Evolutionary conservation across 2,888 invertebrate genomes (phyloP), one percentile per base, ranked within the genome.

Genomic region (Perizoma affinitatum): DNA sequence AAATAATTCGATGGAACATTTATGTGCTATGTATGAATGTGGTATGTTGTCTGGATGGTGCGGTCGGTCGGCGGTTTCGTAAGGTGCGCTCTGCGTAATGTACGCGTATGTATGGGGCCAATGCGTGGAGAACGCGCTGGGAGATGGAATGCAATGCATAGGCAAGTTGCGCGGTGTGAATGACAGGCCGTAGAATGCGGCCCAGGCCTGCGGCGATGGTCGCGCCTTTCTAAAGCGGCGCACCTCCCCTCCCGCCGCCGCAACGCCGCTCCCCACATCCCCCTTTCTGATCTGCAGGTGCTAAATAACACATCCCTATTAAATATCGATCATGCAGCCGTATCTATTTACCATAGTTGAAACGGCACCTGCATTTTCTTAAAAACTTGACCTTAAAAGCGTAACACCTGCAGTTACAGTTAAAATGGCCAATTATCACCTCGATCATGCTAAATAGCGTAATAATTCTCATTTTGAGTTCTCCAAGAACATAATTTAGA

Each of bases 161-260:
- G 91, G 88, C 90, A 88, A 92, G 87, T 90, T 89, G 90, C 86
- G 85, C 90, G 90, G 88, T 90, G 91, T 92, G 91, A 92, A 92
- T 92, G 91, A 92, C 91, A 92, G 89, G 87, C 91, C 87, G 88
- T 92, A 92, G 92, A 92, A 92, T 92, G 92, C 90, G 91, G 91
- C 89, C 84, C 87, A 84, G 83, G 92, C 92, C 91, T 82, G 89
- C 83, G 91, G 91, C 91, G 85, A 90, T 90, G 88, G 92, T 92
- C 90, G 92, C 91, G 91, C 91, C 91, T 92, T 92, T 92, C 91
- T 92, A 92, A 92, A 92, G 92, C 90, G 90, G 90, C 88, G 85
- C 87, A 86, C 82, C 77, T 77, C 82, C 82, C 82, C 81, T 63
- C 68, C 70, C 81, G 73, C 81, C 76, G 75, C 80, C 79, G 63